Base-by-base conservation (phyloP, 2,888 invertebrate species). In the Isotomurus palustris region DNA sequence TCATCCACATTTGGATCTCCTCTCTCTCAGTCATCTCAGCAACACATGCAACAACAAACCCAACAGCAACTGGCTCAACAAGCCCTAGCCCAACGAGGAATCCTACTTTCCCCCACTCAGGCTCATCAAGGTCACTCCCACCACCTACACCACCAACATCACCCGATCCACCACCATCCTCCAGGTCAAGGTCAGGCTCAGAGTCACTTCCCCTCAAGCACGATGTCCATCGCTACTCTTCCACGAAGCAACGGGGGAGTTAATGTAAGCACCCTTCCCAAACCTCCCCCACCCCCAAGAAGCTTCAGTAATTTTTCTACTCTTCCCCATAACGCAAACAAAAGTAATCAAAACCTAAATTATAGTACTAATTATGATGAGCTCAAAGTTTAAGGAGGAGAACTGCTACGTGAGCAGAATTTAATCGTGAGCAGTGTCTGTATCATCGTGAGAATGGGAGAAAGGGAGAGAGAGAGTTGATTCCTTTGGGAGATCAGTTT, bases 261-360 rank as follows among this genome's bases (percentile, higher is more conserved):
- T 14, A 53, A 41, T 25, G 49, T 54, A 47, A 28, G 54, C 19
- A 38, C 54, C 14, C 41, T 64, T 1, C 68, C 64, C 1, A 68
- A 68, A 41, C 68, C 68, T 2, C 68, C 68, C 8, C 68, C 68
- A 1, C 68, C 68, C 2, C 68, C 68, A 1, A 48, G 68, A 51
- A 62, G 58, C 56, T 58, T 64, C 48, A 57, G 61, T 10, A 68
- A 68, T 49, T 67, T 68, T 51, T 64, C 64, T n/a, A 68, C 68
- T 14, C 47, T 68, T n/a, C 68, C 64, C 12, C 66, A 66, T 44
- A 52, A 19, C 38, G 57, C 55, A 22, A 58, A 55, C 47, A 60
- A 52, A 52, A 66, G 53, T 55, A 65, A 60, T 60, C 60, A 60
- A 40, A 60, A 60, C 25, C 53, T 60, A 12, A 25, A 51, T 10